Evolutionary conservation across 2,113 vertebrate genomes (phyloP), one percentile per base, ranked within the genome.

Genomic region (Arothron firmamentum): DNA sequence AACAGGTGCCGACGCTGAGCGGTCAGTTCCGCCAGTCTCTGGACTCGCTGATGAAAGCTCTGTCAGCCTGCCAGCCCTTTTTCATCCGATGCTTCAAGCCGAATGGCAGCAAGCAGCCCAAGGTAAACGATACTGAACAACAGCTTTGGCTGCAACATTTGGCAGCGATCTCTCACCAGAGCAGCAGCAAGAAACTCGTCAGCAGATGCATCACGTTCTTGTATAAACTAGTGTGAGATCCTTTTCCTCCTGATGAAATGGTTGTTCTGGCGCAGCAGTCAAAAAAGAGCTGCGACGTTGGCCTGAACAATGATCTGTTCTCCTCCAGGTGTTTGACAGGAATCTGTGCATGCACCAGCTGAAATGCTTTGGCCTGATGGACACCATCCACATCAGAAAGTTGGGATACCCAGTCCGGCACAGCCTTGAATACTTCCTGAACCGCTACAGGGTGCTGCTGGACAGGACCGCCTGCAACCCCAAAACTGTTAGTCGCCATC

Each of bases 21-120:
- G 88, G 90, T 52, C 96, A 99, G 82, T 99, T 98, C 87, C 96
- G 93, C 56, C 93, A 94, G 59, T 99, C 96, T 45, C 88, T 99
- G 89, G 96, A 99, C 49, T 87, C 93, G 56, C 90, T 99, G 48
- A 97, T 99, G 95, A 97, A 93, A 90, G 90, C 95, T 50, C 88
- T 99, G 52, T 87, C 87, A 25, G 79, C 70, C 66, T 96, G 95
- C 82, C 92, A 98, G 81, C 96, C 96, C 0, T 96, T 91, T 82
- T 99, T 99, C 76, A 85, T 99, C 71, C 96, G 96, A 70, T 99
- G 96, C 85, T 93, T 99, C 87, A 99, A 99, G 70, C 95, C 96
- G 75, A 99, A 98, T 17, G 92, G 93, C 42, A 90, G 79, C 75
- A 98, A 98, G 88, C 90, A 92, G 81, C 92, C 94, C 0, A 63